A percentile compares a stretch with the other conserved stretches of the same genome.
phyloP scores from a whole-genome alignment of 2,113 vertebrate genomes.

The Paralichthys olivaceus region DNA sequence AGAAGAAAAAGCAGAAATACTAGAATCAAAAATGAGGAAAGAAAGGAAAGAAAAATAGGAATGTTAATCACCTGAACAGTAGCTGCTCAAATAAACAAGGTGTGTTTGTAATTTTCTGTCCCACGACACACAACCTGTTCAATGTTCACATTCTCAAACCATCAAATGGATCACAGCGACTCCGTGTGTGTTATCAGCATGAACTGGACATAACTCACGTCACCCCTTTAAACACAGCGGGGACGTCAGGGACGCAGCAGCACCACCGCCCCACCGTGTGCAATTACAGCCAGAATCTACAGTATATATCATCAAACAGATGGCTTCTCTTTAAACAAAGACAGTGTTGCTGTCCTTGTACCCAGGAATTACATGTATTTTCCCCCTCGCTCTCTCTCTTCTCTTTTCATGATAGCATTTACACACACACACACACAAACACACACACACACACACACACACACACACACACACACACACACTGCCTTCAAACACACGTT shows the following conservation, averaged over 20 bases:
- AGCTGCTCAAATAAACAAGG: not conserved
- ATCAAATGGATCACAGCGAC: constrained; percentile 27
- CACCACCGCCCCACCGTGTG: constrained; percentile 38
- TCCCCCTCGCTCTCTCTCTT: not conserved
- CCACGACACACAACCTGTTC: constrained; percentile 32
- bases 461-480: not conserved
- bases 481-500: not conserved
- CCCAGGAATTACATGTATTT: constrained; percentile 20
- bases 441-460: constrained; percentile 1
- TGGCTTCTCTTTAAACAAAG: constrained; percentile 69
- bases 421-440: constrained; percentile 5
- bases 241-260: constrained; percentile 40
- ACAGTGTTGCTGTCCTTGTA: constrained; percentile 38
- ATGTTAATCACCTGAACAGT: constrained; percentile 33
- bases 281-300: constrained; percentile 63
- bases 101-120: not conserved
- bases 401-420: constrained; percentile 37
- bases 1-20: constrained; percentile 15
- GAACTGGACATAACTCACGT: constrained; percentile 59
- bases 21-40: constrained; percentile 5
- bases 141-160: constrained; percentile 20
- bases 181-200: constrained; percentile 48
- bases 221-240: constrained; percentile 58
- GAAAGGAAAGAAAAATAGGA: not conserved
- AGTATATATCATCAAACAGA: constrained; percentile 71